phyloP scores from a whole-genome alignment of 2,797 vertebrate genomes.

The Novumbra hubbsi region DNA sequence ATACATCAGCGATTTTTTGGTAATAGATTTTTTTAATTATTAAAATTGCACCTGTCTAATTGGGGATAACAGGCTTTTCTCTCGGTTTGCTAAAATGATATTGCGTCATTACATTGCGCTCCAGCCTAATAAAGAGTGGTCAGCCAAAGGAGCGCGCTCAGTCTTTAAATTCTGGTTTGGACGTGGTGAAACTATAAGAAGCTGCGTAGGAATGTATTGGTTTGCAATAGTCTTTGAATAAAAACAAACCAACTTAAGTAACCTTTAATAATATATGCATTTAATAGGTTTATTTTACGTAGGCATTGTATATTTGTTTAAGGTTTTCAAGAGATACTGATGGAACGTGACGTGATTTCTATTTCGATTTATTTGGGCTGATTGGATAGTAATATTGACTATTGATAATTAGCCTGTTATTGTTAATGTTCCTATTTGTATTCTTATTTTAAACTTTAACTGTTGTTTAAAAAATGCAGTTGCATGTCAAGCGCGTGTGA shows the following conservation, averaged over 20 bases:
- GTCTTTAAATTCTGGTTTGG: not conserved
- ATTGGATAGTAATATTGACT: not conserved
- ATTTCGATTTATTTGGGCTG: not conserved
- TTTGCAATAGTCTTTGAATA: not conserved
- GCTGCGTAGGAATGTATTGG: not conserved
- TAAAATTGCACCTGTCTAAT: not conserved
- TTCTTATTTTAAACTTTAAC: not conserved
- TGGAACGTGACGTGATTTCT: not conserved
- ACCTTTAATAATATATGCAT: not conserved
- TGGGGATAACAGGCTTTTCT: not conserved
- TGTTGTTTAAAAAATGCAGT: not conserved
- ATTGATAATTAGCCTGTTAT: not conserved
- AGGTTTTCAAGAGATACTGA: not conserved
- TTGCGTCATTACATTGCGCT: conserved; percentile 12
- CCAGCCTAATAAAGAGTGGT: not conserved
- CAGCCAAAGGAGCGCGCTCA: not conserved
- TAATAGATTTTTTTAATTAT: not conserved
- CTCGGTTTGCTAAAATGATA: not conserved
- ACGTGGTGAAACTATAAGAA: not conserved
- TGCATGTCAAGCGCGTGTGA: not conserved
- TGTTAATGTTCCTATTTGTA: not conserved
- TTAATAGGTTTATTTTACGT: not conserved
- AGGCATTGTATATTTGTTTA: not conserved
- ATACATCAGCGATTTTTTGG: not conserved
- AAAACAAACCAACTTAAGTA: not conserved